Conservation (phyloP, 2,113 vertebrate genomes). For the Corythaeola cristata region DNA sequence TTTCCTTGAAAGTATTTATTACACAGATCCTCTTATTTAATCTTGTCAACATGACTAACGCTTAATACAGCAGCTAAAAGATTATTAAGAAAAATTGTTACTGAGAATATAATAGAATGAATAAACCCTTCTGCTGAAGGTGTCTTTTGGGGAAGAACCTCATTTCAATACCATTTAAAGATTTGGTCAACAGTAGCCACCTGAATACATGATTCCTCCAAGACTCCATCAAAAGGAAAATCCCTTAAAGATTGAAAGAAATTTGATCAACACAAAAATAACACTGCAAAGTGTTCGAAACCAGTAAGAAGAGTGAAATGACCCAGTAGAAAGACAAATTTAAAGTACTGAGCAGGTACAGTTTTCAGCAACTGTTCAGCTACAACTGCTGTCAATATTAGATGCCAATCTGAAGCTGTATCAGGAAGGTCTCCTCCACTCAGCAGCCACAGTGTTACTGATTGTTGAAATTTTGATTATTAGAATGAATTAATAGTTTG, state of each 20-base stretch:
- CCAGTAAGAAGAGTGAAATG: neutral
- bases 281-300: neutral
- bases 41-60: neutral
- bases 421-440: neutral
- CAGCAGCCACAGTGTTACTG: too few relatives aligned
- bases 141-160: neutral
- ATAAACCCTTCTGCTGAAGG: neutral
- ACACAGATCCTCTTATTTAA: neutral
- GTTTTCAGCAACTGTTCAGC: neutral
- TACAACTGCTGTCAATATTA: neutral
- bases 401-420: neutral
- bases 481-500: too few relatives aligned
- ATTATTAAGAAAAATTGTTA: neutral
- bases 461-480: too few relatives aligned
- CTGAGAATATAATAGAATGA: neutral
- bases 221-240: neutral
- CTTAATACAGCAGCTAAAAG: neutral
- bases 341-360: neutral
- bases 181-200: neutral
- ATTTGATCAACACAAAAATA: neutral
- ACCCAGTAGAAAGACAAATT: neutral
- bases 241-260: neutral
- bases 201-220: neutral
- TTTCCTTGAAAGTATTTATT: constrained; percentile 9
- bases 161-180: neutral